Evolutionary conservation across 2,113 vertebrate genomes (phyloP).

Genomic region (Sinocyclocheilus anshuiensis): DNA sequence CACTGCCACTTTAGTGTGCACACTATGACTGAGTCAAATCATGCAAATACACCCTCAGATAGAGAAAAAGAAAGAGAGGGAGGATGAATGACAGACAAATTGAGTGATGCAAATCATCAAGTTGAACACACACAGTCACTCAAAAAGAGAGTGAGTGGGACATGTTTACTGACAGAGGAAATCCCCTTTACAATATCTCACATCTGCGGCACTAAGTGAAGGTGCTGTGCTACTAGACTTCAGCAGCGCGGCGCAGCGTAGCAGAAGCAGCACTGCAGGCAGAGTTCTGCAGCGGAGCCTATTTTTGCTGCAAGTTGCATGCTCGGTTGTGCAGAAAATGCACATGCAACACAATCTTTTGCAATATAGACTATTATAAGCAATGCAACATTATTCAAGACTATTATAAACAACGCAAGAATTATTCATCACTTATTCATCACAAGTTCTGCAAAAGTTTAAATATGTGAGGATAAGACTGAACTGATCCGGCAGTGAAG

Average conservation of each 20-base stretch:
- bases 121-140: neutral
- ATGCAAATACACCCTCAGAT: neutral
- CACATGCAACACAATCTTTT: neutral
- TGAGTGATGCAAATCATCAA: neutral
- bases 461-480: neutral
- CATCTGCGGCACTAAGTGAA: neutral
- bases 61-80: neutral
- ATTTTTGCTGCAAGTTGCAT: neutral
- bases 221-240: too few relatives aligned
- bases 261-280: neutral
- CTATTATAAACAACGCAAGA: neutral
- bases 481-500: neutral
- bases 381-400: neutral
- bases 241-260: neutral
- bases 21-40: neutral
- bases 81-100: neutral
- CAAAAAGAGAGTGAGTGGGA: conserved; percentile 34
- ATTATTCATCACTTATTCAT: neutral
- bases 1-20: neutral
- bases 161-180: conserved; percentile 13
- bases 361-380: neutral
- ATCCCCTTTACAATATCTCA: conserved; percentile 2
- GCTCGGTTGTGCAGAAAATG: neutral
- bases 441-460: neutral
- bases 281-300: neutral